Conservation (phyloP, 2,797 vertebrate genomes). For the Staurois parvus region DNA sequence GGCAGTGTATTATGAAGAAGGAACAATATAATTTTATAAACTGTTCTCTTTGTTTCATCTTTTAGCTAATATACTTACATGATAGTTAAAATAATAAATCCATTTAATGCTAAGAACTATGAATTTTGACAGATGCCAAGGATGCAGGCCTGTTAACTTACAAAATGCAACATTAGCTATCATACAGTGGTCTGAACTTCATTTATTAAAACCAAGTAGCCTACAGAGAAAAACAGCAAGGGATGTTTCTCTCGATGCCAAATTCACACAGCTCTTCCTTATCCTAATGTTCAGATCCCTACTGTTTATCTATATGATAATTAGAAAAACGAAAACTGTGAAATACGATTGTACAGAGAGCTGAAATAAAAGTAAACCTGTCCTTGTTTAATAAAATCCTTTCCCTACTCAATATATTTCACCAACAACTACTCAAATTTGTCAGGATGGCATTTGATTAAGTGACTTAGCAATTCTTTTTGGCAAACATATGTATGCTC, state of each 20-base stretch:
- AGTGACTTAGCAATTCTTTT: too few relatives aligned
- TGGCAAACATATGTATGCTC: too few relatives aligned
- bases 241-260: constrained; percentile 70
- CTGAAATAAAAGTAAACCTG: too few relatives aligned
- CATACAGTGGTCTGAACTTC: constrained; percentile 72
- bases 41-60: background rate
- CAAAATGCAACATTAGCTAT: constrained; percentile 73
- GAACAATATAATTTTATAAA: background rate
- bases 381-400: too few relatives aligned
- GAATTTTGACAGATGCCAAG: constrained; percentile 74
- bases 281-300: constrained; percentile 76
- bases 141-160: constrained; percentile 74
- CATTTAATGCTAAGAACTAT: constrained; percentile 77
- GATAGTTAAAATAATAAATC: constrained; percentile 68
- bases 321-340: constrained; percentile 74
- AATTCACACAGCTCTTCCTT: constrained; percentile 74
- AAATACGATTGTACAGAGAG: constrained; percentile 65
- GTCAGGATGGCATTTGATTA: too few relatives aligned
- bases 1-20: too few relatives aligned
- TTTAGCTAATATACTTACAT: background rate
- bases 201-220: constrained; percentile 73
- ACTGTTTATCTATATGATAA: constrained; percentile 79
- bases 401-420: too few relatives aligned
- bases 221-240: constrained; percentile 73
- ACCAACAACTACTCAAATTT: too few relatives aligned